Conservation (phyloP, 1,140 invertebrate species). For the Hycleus phaleratus region DNA sequence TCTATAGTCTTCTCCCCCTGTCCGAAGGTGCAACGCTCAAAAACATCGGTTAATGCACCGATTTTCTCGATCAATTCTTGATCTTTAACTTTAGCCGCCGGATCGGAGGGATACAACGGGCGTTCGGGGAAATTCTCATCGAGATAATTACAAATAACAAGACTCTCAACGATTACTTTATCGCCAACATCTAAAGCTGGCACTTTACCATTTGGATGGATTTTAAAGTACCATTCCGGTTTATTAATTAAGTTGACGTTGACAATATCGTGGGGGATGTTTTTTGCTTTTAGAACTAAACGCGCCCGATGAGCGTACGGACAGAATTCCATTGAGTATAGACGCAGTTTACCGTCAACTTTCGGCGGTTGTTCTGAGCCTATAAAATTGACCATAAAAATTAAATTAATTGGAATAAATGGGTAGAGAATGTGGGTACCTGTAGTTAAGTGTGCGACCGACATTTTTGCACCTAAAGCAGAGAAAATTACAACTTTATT, state of each 20-base stretch:
- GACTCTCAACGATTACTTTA: constrained; percentile 68
- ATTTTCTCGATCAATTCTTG: constrained; percentile 67
- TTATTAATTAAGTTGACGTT: constrained; percentile 75
- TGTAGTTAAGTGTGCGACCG: too few species aligned
- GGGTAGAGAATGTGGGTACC: too few species aligned
- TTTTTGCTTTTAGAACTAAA: constrained; percentile 74
- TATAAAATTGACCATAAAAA: constrained; percentile 31
- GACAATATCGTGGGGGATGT: constrained; percentile 75
- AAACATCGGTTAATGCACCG: constrained; percentile 37
- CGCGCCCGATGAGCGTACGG: constrained; percentile 80
- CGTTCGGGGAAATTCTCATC: constrained; percentile 70
- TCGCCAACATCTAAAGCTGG: constrained; percentile 63
- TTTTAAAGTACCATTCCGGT: constrained; percentile 72
- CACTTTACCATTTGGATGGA: constrained; percentile 62
- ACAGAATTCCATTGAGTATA: constrained; percentile 87
- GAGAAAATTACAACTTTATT: too few species aligned
- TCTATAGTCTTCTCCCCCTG: constrained; percentile 24
- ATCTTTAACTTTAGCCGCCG: constrained; percentile 65
- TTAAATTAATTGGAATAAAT: too few species aligned
- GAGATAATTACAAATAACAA: constrained; percentile 75
- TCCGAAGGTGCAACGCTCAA: constrained; percentile 20
- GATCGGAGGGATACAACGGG: constrained; percentile 63
- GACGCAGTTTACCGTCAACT: constrained; percentile 57
- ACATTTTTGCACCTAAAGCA: too few species aligned
- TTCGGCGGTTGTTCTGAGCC: constrained; percentile 57